phyloP scores from a whole-genome alignment of 2,888 invertebrate genomes.

The Cantharis lateralis region DNA sequence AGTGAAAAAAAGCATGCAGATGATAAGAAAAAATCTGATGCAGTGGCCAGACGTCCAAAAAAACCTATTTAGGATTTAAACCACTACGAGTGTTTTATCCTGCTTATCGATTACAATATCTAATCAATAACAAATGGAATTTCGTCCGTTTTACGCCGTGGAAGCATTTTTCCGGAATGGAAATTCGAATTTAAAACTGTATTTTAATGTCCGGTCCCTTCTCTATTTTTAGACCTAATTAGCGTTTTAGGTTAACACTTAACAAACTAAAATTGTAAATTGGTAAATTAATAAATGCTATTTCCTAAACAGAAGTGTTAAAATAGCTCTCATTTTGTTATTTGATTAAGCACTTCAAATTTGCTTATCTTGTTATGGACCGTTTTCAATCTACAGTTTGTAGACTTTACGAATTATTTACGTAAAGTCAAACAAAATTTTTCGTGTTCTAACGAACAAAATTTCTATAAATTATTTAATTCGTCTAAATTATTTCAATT shows the following conservation, averaged over 20 bases:
- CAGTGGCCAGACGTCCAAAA: background rate
- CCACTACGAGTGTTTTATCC: background rate
- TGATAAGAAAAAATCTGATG: background rate
- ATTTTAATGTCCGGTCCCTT: background rate
- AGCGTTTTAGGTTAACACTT: background rate
- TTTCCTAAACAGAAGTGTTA: background rate
- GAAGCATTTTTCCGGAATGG: background rate
- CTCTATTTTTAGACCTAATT: background rate
- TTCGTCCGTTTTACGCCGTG: background rate
- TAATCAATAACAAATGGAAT: background rate
- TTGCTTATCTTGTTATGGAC: background rate
- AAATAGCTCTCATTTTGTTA: background rate
- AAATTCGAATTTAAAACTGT: background rate
- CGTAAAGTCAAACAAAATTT: background rate
- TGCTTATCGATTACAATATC: background rate
- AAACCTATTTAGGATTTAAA: background rate
- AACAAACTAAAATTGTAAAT: background rate
- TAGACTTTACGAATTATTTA: background rate
- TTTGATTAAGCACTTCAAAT: constrained; percentile 1
- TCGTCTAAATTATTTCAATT: background rate
- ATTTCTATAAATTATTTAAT: background rate
- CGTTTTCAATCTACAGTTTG: background rate
- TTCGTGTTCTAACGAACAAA: background rate
- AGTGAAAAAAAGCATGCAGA: background rate
- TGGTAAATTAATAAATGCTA: background rate